phyloP scores from a whole-genome alignment of 2,797 vertebrate species.

The Anguilla marmorata region DNA sequence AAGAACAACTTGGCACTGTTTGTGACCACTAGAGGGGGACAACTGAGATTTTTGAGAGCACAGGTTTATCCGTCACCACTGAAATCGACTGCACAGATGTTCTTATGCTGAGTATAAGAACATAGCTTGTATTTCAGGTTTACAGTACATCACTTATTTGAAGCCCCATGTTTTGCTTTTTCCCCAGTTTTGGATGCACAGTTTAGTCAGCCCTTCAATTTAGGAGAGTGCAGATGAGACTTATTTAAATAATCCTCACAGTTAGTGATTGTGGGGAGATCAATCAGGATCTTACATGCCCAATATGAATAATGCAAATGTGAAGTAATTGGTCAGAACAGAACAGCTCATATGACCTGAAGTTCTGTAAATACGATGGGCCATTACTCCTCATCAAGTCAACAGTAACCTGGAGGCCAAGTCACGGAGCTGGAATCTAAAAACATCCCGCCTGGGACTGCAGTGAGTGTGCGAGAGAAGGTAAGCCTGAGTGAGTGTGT shows the following conservation, averaged over 20 bases:
- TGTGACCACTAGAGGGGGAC: slow-evolving; percentile 5
- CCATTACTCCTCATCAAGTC: slow-evolving; percentile 93
- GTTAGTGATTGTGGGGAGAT: not conserved
- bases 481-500: not conserved
- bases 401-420: slow-evolving; percentile 97
- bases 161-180: not conserved
- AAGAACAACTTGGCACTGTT: not conserved
- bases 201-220: not conserved
- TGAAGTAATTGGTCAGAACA: not conserved
- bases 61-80: not conserved
- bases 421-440: slow-evolving; percentile 86
- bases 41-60: not conserved
- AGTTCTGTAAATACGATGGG: slow-evolving; percentile 99
- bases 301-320: not conserved
- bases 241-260: not conserved
- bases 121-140: not conserved
- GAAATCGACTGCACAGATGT: not conserved
- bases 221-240: not conserved
- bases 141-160: not conserved
- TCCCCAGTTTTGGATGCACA: not conserved
- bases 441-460: no score
- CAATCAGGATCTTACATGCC: not conserved
- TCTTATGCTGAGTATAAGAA: not conserved
- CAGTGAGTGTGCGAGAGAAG: not conserved
- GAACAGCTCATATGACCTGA: slow-evolving; percentile 27